Evolutionary conservation across 2,113 vertebrate genomes (phyloP).

Genomic region (Callionymus lyra): DNA sequence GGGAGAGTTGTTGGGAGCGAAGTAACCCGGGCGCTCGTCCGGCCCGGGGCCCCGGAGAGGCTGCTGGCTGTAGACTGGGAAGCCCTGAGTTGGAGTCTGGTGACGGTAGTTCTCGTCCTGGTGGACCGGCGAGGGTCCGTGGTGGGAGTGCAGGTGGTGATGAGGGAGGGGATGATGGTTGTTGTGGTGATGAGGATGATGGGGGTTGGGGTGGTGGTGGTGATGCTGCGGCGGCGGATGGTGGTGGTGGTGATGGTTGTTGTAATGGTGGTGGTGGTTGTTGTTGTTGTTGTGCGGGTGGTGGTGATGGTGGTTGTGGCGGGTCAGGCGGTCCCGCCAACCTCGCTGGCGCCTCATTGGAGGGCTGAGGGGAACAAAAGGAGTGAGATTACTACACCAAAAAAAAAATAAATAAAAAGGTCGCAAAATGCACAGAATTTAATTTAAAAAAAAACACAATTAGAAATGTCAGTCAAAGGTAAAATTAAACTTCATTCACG

Average conservation of each 20-base stretch:
- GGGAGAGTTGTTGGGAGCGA: conserved; percentile 84
- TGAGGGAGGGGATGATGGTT: conserved; percentile 36
- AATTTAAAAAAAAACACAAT: too few species aligned
- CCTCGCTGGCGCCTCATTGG: conserved; percentile 90
- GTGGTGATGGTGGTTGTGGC: conserved; percentile 69
- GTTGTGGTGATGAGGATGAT: conserved; percentile 24
- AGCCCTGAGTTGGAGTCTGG: conserved; percentile 59
- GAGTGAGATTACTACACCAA: neutral
- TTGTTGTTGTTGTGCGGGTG: conserved; percentile 30
- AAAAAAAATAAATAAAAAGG: too few species aligned
- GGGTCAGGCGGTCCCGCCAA: conserved; percentile 85
- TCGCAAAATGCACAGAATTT: too few species aligned
- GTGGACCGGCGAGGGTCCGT: conserved; percentile 57
- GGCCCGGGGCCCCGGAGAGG: conserved; percentile 60
- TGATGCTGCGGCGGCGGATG: conserved; percentile 1
- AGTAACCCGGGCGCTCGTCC: conserved; percentile 86
- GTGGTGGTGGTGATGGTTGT: conserved; percentile 49
- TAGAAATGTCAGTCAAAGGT: too few species aligned
- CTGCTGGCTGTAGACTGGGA: conserved; percentile 80
- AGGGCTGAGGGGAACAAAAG: conserved; percentile 67
- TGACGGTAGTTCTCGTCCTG: conserved; percentile 96
- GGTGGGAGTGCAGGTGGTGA: conserved; percentile 61
- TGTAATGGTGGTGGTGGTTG: conserved; percentile 30
- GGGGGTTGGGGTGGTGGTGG: conserved; percentile 32
- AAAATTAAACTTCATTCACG: too few species aligned